Conservation (phyloP, 2,797 vertebrate genomes). For the Lerista edwardsae region DNA sequence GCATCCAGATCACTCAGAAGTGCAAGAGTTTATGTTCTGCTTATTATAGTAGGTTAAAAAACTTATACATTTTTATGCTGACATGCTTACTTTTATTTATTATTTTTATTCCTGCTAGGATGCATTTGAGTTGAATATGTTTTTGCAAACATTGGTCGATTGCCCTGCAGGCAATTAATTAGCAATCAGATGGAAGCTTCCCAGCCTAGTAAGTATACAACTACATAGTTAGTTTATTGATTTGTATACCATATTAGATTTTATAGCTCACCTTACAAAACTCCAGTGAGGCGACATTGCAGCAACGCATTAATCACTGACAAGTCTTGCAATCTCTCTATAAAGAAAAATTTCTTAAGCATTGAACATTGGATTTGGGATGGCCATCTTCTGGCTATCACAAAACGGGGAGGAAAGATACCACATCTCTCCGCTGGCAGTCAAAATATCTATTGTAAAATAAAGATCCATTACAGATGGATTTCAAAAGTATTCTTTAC, state of each 20-base stretch:
- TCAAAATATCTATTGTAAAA: conserved; percentile 9
- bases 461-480: background rate
- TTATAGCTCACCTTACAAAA: conserved; percentile 43
- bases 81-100: conserved; percentile 20
- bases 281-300: background rate
- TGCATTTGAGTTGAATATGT: conserved; percentile 29
- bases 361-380: conserved; percentile 2
- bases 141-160: conserved; percentile 48
- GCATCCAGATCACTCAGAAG: conserved; percentile 24
- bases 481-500: conserved; percentile 17
- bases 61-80: conserved; percentile 47
- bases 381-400: conserved; percentile 12
- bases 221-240: conserved; percentile 48
- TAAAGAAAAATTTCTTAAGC: conserved; percentile 26
- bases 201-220: background rate
- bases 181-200: conserved; percentile 40
- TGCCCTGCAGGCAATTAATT: conserved; percentile 47
- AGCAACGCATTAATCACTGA: conserved; percentile 29
- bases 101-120: conserved; percentile 41
- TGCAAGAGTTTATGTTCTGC: conserved; percentile 47
- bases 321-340: conserved; percentile 5
- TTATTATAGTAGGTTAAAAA: conserved; percentile 35
- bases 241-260: conserved; percentile 40
- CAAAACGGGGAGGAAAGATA: background rate
- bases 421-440: background rate